Evolutionary conservation across 2,888 invertebrate species (phyloP), one percentile per base, ranked within the genome.

Genomic region (Nysson spinosus): DNA sequence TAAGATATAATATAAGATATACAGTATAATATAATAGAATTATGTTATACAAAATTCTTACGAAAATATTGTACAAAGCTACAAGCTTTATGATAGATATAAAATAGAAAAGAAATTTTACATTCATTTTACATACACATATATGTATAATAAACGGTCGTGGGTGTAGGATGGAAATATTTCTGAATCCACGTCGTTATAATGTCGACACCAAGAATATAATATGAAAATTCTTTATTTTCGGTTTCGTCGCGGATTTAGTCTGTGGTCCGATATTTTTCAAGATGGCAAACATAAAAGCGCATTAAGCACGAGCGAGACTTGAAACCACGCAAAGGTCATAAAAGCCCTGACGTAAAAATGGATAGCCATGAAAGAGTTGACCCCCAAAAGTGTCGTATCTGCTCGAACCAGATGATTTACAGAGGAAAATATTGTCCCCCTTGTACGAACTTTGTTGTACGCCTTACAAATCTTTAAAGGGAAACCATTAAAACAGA

Each of bases 281-380:
- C 57, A 58, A 68, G 64, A 49, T 43, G 49, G 56, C 57, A 42
- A 37, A 42, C 49, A 43, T 62, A 54, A 72, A 68, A 57, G 62
- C 52, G 35, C 58, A 54, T 72, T 72, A 72, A 72, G 61, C 61
- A 26, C 49, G 46, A 28, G 16, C 51, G 52, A 42, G 50, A 34
- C 20, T n/a, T 42, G 56, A 60, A 68, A 56, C 42, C 56, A 51
- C 57, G 54, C 49, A 12, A 44, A 17, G 49, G 32, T 62, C 54
- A 57, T 69, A 74, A 63, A 61, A 63, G 46, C 54, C 22, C 22
- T 24, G 62, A 67, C 52, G 57, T 62, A 57, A 43, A 62, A 58
- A 69, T 62, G 61, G 52, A 69, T 64, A 24, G 69, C 43, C 34
- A 9, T 12, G 69, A 32, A 42, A 34, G 37, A 20, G 39, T 49